Percentiles rank a stretch among this genome's conserved stretches.
These are phyloP conservation scores for Andrena haemorrhoa DNA, from an alignment of 2,888 invertebrate species.

Conservation along the genomic window DNA sequence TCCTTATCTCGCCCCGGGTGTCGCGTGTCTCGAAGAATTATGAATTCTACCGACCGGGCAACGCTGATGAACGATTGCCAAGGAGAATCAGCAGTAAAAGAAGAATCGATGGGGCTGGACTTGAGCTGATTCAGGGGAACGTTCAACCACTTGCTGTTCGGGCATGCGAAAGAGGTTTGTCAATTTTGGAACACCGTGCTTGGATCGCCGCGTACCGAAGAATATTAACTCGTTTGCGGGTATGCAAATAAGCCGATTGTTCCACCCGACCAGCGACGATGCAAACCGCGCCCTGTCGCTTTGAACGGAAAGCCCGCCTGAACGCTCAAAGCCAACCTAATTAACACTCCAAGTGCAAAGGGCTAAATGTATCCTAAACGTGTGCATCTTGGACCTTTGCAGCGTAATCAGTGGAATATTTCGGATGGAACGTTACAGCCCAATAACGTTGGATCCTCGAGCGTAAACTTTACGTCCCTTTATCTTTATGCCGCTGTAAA, in stretches of 20 bases:
- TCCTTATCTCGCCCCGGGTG: not conserved
- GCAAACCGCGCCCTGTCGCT: not conserved
- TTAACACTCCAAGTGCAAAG: conserved; percentile 52
- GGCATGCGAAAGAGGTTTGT: too few species aligned
- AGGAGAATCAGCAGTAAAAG: not conserved
- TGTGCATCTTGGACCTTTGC: conserved; percentile 40
- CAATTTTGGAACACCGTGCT: too few species aligned
- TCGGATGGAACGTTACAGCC: conserved; percentile 24
- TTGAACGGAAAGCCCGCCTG: conserved; percentile 9
- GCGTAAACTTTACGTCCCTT: conserved; percentile 15
- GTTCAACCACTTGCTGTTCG: too few species aligned
- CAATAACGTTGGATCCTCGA: conserved; percentile 28
- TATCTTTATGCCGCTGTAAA: conserved; percentile 17
- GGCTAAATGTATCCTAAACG: conserved; percentile 55
- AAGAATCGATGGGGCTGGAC: not conserved
- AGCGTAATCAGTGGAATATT: conserved; percentile 43
- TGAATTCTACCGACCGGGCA: too few species aligned
- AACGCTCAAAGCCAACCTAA: conserved; percentile 56
- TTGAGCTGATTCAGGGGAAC: too few species aligned
- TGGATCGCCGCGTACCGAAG: not conserved
- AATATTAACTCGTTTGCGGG: not conserved
- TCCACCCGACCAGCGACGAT: not conserved
- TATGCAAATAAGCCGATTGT: conserved; percentile 29
- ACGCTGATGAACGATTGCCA: not conserved
- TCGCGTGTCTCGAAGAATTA: not conserved